Evolutionary conservation across 2,113 vertebrate genomes (phyloP), one percentile per base, ranked within the genome.

Genomic region (Daboia siamensis): DNA sequence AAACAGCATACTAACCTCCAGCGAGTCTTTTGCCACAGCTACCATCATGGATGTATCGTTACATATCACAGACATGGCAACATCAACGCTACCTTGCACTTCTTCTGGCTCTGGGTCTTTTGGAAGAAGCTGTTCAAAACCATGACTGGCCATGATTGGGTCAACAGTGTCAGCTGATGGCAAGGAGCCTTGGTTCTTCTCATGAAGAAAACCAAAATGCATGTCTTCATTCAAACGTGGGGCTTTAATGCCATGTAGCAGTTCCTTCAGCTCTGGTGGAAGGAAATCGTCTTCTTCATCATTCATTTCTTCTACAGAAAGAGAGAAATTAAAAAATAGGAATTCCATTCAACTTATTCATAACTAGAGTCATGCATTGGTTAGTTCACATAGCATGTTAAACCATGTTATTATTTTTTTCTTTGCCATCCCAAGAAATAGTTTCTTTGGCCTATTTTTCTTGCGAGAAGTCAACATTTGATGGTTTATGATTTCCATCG

Each of bases 41-140:
- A 99, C 98, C n/a, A 98, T 97, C 98, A 99, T 99, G 96, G 96
- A 98, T 55, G 97, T 97, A 10, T 98, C 96, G 95, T 98, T 98
- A 94, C 99, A 99, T 94, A 96, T 98, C 95, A 99, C 98, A 0
- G 94, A 98, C 88, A 98, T 93, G 39, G 98, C 97, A 6, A 98
- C 95, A 46, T 95, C 98, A 91, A 98, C 95, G 21, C 93, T 80
- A 4, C 97, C 97, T 92, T 98, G 98, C 2, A 97, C 97, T 92
- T 99, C 98, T 95, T 99, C 98, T 0, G 98, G 97, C 59, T 98
- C 98, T 90, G 92, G 94, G n/a, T 93, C 95, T 33, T 96, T 96
- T 91, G 96, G 95, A 74, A 97, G 93, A 59, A 97, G 94, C 5
- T 94, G 96, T 10, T 91, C 95, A 1, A 97, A 97, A 61, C 94